phyloP scores from a whole-genome alignment of 2,888 invertebrate genomes.

The Cheilosia variabilis region DNA sequence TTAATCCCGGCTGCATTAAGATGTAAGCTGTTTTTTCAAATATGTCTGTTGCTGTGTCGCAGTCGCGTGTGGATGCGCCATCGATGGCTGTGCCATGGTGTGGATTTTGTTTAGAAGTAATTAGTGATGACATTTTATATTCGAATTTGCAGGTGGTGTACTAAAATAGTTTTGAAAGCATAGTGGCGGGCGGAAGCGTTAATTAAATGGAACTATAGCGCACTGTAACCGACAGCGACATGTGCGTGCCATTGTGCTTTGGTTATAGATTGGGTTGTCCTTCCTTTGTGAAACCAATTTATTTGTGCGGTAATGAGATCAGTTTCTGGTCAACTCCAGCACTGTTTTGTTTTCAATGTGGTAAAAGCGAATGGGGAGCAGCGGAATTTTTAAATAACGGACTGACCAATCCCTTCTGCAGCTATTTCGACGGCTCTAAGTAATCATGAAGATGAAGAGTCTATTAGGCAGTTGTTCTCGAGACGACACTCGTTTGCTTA shows the following conservation, averaged over 20 bases:
- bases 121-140: constrained; percentile 70
- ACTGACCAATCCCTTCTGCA: too few relatives aligned
- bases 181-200: constrained; percentile 26
- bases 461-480: too few relatives aligned
- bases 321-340: neutral
- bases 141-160: constrained; percentile 64
- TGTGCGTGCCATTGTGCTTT: neutral
- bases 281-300: neutral
- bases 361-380: neutral
- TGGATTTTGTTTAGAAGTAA: constrained; percentile 67
- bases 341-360: neutral
- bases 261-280: neutral
- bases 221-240: constrained; percentile 5
- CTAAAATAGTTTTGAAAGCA: constrained; percentile 45
- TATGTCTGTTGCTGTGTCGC: constrained; percentile 3
- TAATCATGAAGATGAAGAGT: too few relatives aligned
- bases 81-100: constrained; percentile 6
- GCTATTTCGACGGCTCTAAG: too few relatives aligned
- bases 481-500: too few relatives aligned
- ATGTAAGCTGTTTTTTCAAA: constrained; percentile 74
- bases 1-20: constrained; percentile 70
- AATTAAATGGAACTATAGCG: constrained; percentile 55
- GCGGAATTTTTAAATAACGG: neutral
- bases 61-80: neutral
- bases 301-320: neutral